Percentiles rank a stretch among this genome's conserved stretches.
Conservation (phyloP, 2,888 invertebrate genomes). For the Polylopha cassiicola region DNA sequence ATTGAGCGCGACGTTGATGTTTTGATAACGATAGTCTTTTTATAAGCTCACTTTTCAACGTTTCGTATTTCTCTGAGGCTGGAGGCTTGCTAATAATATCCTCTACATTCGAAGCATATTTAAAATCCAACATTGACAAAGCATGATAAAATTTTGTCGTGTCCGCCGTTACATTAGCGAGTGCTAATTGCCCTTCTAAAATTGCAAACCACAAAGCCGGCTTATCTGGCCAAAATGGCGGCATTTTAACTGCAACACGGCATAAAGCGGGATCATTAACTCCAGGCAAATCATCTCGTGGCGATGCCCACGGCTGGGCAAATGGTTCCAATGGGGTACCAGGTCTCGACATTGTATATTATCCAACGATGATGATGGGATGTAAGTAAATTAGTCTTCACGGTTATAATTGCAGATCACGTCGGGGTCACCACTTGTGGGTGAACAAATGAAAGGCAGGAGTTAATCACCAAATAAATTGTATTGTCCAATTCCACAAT, state of each 20-base stretch:
- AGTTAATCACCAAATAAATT: too few relatives aligned
- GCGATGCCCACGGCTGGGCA: too few relatives aligned
- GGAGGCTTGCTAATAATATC: conserved; percentile 25
- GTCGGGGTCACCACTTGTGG: too few relatives aligned
- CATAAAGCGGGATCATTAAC: too few relatives aligned
- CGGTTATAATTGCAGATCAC: too few relatives aligned
- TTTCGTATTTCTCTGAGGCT: conserved; percentile 15
- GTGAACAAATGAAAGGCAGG: too few relatives aligned
- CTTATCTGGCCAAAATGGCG: conserved; percentile 30
- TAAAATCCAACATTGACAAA: conserved; percentile 24
- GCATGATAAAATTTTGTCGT: conserved; percentile 29
- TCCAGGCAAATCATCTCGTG: too few relatives aligned
- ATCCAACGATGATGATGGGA: too few relatives aligned
- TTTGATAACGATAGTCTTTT: conserved; percentile 6
- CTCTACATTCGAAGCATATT: conserved; percentile 24
- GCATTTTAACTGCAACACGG: conserved; percentile 24
- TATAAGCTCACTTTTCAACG: conserved; percentile 7
- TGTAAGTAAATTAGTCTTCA: too few relatives aligned
- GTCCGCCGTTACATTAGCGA: conserved; percentile 27
- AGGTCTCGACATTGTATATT: too few relatives aligned
- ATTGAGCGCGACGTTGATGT: conserved; percentile 1
- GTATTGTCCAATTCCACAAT: too few relatives aligned
- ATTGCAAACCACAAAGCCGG: conserved; percentile 36
- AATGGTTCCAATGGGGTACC: too few relatives aligned
- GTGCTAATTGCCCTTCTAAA: conserved; percentile 31